Conservation (phyloP, 1,140 invertebrate genomes). For the Meloidogyne chitwoodi region DNA sequence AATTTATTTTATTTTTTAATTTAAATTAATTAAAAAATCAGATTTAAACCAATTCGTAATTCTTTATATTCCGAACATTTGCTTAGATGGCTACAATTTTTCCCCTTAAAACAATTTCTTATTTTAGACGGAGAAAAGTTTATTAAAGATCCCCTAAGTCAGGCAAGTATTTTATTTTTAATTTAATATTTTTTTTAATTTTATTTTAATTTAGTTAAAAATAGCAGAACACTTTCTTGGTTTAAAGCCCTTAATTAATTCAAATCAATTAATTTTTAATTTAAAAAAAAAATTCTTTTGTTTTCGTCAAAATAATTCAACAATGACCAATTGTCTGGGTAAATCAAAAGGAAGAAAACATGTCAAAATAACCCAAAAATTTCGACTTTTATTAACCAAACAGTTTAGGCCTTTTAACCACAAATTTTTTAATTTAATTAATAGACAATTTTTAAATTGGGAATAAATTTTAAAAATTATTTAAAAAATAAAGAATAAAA, state of each 20-base stretch:
- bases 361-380: conserved; percentile 1
- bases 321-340: conserved; percentile 38
- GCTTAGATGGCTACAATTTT: conserved; percentile 88
- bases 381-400: not conserved
- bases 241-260: conserved; percentile 27
- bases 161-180: not conserved
- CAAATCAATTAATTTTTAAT: conserved; percentile 57
- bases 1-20: not conserved
- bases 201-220: conserved; percentile 37
- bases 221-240: conserved; percentile 46
- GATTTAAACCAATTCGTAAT: conserved; percentile 10
- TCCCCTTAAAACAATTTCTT: conserved; percentile 75
- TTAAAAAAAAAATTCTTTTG: conserved; percentile 62
- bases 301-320: conserved; percentile 51
- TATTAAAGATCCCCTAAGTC: not conserved
- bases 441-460: not conserved
- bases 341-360: conserved; percentile 39
- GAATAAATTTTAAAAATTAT: conserved; percentile 6
- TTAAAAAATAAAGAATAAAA: no score
- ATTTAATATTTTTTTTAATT: not conserved
- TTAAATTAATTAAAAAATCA: not conserved
- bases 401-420: conserved; percentile 11
- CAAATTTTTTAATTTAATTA: conserved; percentile 12
- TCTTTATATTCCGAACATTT: conserved; percentile 80
- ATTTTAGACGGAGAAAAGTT: conserved; percentile 89